Conservation (phyloP, 2,113 vertebrate genomes). For the Dicerorhinus sumatrensis region DNA sequence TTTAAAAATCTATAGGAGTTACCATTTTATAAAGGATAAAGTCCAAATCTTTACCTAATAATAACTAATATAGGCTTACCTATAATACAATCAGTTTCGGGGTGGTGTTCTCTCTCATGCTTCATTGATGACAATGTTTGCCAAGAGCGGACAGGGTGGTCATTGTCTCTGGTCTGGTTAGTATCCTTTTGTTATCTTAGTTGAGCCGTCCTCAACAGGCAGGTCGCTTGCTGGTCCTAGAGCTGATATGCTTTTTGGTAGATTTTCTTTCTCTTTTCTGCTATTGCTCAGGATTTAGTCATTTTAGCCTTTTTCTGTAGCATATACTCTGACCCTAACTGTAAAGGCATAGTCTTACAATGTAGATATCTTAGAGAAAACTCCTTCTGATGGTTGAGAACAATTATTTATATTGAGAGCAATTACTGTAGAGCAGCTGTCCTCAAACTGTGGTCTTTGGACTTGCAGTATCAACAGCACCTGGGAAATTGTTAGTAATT, state of each 20-base stretch:
- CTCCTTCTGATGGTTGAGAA: not conserved
- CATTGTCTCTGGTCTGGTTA: not conserved
- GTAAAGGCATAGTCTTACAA: not conserved
- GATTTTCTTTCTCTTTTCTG: slow-evolving; percentile 5
- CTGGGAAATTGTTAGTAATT: not conserved
- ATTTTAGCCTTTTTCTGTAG: not conserved
- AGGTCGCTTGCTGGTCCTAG: not conserved
- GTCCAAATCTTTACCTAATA: not conserved
- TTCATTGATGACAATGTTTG: not conserved
- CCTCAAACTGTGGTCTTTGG: not conserved
- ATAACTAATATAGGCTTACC: not conserved
- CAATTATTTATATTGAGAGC: not conserved
- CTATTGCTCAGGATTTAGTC: not conserved
- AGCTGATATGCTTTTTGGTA: not conserved
- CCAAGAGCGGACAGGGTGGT: not conserved
- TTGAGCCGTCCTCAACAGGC: not conserved
- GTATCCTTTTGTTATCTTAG: not conserved
- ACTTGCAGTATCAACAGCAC: not conserved
- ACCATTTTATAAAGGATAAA: not conserved
- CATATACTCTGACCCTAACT: not conserved
- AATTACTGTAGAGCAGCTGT: not conserved
- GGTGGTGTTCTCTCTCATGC: not conserved
- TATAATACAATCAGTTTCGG: not conserved
- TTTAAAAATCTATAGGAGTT: not conserved
- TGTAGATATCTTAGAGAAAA: not conserved